Conservation (phyloP, 92 coral and sea anemone genomes). For the Paramuricea clavata region DNA sequence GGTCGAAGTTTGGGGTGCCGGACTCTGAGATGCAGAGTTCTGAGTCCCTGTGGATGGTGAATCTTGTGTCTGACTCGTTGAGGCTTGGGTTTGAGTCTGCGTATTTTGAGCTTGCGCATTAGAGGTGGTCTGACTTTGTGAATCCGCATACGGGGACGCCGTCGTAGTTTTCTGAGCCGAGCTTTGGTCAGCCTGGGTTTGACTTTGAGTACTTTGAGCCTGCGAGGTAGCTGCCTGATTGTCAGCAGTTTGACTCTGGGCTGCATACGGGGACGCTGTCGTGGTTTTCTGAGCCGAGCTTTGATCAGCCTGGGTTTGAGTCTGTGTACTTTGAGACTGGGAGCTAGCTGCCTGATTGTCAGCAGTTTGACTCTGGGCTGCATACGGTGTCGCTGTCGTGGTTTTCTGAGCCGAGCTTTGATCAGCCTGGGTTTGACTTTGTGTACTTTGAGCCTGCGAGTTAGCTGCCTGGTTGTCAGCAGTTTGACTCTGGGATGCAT, state of each 20-base stretch:
- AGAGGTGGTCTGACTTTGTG: constrained; percentile 14
- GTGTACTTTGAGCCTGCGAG: constrained; percentile 1
- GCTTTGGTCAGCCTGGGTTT: constrained; percentile 40
- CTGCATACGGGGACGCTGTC: constrained; percentile 9
- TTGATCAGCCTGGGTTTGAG: constrained; percentile 49
- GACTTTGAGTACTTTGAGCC: constrained; percentile 15
- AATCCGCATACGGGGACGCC: not conserved
- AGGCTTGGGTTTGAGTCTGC: constrained; percentile 22
- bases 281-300: constrained; percentile 37
- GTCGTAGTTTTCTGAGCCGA: constrained; percentile 36
- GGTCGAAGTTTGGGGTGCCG: not conserved
- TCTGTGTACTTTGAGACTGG: constrained; percentile 8
- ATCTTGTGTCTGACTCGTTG: constrained; percentile 25
- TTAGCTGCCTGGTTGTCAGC: constrained; percentile 4
- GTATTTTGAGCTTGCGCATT: constrained; percentile 11
- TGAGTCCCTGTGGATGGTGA: constrained; percentile 4
- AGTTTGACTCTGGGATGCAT: constrained; percentile 3
- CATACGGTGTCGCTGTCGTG: constrained; percentile 9
- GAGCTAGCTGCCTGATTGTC: constrained; percentile 9
- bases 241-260: constrained; percentile 23
- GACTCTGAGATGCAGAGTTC: not conserved
- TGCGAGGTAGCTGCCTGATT: not conserved
- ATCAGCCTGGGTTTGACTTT: constrained; percentile 31
- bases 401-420: constrained; percentile 40
- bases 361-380: constrained; percentile 13